Conservation (phyloP, 2,113 vertebrate genomes). For the Rhadina sibilatrix region DNA sequence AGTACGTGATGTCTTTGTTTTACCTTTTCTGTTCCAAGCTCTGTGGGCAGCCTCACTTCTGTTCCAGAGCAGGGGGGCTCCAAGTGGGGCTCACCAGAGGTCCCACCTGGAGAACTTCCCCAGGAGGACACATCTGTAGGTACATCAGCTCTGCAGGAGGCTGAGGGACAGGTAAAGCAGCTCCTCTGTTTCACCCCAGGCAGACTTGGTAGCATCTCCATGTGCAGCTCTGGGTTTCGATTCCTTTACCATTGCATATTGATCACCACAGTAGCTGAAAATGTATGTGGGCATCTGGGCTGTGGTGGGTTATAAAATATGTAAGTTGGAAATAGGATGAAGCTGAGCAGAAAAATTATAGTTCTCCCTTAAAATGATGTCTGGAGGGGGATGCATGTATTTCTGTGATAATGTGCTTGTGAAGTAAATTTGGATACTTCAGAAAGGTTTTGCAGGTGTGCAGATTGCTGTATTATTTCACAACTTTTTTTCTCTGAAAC, state of each 20-base stretch:
- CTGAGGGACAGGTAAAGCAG: background rate
- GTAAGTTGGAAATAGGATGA: background rate
- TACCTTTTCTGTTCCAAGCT: background rate
- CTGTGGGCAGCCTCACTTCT: background rate
- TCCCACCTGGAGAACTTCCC: background rate
- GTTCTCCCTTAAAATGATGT: background rate
- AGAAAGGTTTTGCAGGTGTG: constrained; percentile 22
- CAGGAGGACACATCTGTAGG: background rate
- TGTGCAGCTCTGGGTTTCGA: background rate
- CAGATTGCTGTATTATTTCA: background rate
- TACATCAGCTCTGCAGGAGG: background rate
- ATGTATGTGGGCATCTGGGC: background rate
- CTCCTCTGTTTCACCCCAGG: background rate
- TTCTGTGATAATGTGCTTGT: background rate
- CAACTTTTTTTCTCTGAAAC: background rate
- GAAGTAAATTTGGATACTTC: background rate
- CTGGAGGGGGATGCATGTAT: background rate
- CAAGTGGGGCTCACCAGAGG: background rate
- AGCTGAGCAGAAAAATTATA: background rate
- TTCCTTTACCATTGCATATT: background rate
- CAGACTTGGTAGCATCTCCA: rapidly evolving
- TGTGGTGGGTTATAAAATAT: background rate
- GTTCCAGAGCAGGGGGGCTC: background rate
- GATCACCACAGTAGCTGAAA: background rate
- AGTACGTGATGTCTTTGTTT: background rate